Conservation (phyloP, 2,113 vertebrate species). For the Excalfactoria chinensis region DNA sequence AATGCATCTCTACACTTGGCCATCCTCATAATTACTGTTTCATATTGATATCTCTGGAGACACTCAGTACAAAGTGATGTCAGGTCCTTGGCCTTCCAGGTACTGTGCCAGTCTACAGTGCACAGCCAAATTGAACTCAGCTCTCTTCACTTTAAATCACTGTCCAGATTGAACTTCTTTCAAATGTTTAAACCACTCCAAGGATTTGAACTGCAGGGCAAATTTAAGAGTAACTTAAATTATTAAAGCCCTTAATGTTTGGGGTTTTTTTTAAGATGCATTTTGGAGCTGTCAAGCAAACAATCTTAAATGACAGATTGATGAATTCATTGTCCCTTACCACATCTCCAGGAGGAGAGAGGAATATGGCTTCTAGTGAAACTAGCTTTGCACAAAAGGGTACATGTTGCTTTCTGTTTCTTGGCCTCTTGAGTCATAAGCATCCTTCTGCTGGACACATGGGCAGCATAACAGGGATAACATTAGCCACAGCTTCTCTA, state of each 20-base stretch:
- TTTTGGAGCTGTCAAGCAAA: slow-evolving; percentile 71
- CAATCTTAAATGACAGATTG: slow-evolving; percentile 69
- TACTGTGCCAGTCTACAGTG: slow-evolving; percentile 18
- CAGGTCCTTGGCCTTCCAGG: background rate
- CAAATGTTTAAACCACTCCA: slow-evolving; percentile 74
- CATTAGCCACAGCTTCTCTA: background rate
- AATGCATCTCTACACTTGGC: background rate
- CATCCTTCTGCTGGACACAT: background rate
- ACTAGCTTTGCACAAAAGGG: background rate
- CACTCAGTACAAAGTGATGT: slow-evolving; percentile 45
- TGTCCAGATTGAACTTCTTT: slow-evolving; percentile 69
- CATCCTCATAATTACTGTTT: background rate
- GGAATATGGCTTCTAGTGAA: background rate
- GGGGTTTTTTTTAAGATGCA: slow-evolving; percentile 48
- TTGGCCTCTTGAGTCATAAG: background rate
- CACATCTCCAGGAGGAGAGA: background rate
- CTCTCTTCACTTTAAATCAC: slow-evolving; percentile 51
- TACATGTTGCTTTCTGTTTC: background rate
- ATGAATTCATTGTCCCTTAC: slow-evolving; percentile 60
- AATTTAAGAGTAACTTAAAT: slow-evolving; percentile 76
- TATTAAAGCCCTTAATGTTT: slow-evolving; percentile 76
- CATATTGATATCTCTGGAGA: background rate
- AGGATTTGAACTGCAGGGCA: slow-evolving; percentile 71
- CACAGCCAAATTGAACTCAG: slow-evolving; percentile 47
- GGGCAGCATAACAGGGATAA: background rate